Percentiles rank a stretch among this genome's conserved stretches.
Conservation (phyloP, 2,888 invertebrate species). For the Entomobrya multifasciata region DNA sequence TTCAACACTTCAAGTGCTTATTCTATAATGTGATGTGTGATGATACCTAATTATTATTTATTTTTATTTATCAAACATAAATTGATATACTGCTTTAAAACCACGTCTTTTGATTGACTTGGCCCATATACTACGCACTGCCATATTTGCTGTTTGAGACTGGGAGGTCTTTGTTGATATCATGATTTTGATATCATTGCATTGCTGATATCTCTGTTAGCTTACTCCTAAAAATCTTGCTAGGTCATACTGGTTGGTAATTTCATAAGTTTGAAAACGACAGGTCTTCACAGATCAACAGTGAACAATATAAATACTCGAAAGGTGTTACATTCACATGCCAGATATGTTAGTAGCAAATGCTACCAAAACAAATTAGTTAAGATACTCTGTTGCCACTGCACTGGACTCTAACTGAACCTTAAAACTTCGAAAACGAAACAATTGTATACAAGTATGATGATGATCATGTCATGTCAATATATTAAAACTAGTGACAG, state of each 20-base stretch:
- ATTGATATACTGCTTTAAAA: slow-evolving; percentile 1
- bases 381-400: background rate
- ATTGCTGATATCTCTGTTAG: background rate
- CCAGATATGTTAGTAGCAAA: slow-evolving; percentile 5
- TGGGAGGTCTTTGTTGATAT: slow-evolving; percentile 11
- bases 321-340: too few species aligned
- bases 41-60: slow-evolving; percentile 58
- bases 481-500: too few species aligned
- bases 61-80: background rate
- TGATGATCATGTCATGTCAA: too few species aligned
- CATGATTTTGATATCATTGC: background rate
- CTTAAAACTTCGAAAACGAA: background rate
- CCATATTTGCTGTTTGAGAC: background rate
- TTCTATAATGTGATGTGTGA: slow-evolving; percentile 10
- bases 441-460: background rate
- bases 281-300: background rate
- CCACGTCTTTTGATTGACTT: slow-evolving; percentile 43
- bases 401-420: background rate
- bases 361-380: slow-evolving; percentile 21
- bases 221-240: too few species aligned
- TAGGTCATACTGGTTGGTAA: background rate
- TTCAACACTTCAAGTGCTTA: background rate
- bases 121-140: too few species aligned
- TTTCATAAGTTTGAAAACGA: background rate
- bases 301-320: background rate